phyloP scores from a whole-genome alignment of 2,113 vertebrate species.

The Delphinapterus leucas region DNA sequence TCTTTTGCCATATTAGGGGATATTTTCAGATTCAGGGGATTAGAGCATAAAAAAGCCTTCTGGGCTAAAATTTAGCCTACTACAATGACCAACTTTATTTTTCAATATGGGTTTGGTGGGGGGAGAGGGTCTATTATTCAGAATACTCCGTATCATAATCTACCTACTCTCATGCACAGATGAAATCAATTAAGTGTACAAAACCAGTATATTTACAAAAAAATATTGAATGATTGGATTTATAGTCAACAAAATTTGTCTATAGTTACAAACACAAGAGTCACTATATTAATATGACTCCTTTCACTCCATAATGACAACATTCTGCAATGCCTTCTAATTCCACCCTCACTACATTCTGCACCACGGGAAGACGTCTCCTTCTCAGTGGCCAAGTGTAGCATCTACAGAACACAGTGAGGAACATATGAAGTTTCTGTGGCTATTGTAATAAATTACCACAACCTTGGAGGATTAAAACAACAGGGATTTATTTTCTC shows the following conservation, averaged over 20 bases:
- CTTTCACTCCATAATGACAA: background rate
- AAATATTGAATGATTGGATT: background rate
- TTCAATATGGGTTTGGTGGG: background rate
- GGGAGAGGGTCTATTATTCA: background rate
- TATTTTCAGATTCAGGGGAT: background rate
- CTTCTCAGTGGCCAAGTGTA: background rate
- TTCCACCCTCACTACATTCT: background rate
- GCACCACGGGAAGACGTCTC: background rate
- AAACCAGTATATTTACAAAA: background rate
- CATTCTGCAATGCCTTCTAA: background rate
- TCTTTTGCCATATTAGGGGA: no score
- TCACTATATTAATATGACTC: background rate
- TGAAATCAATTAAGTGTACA: background rate
- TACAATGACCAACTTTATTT: background rate
- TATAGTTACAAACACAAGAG: background rate
- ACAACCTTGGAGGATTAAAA: no score
- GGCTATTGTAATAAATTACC: background rate
- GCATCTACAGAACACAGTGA: background rate
- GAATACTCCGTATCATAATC: background rate
- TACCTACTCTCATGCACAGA: background rate
- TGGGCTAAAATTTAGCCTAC: fast-evolving
- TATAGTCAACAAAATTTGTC: background rate
- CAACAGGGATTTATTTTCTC: background rate
- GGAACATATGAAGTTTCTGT: background rate
- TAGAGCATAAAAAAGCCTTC: background rate